Base-by-base conservation (phyloP, 2,888 invertebrate species). In the Physocephala rufipes region DNA sequence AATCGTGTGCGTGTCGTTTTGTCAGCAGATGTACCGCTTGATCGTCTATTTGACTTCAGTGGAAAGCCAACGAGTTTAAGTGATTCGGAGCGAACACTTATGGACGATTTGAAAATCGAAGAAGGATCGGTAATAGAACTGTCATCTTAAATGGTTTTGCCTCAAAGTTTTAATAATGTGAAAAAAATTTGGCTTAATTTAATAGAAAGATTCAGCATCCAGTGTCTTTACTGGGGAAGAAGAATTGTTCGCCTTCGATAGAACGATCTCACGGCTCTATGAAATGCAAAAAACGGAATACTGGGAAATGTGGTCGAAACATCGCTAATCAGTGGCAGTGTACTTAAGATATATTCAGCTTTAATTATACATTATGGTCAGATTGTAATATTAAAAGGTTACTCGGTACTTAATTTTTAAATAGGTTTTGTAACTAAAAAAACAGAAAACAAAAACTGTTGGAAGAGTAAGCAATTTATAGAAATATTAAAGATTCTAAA, bases 211-310 rank as follows among this genome's bases (percentile, higher is more conserved):
- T 80, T 91, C 93, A 24, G 90, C 90, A 75, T 93, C 96, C 3
- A 96, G 94, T 80, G 92, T 99, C 78, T 99, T 99, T 81, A 97
- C 97, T 0, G 99, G 99, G 0, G 96, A 96, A 85, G 99, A 99
- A 86, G 99, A 99, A 87, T 87, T 96, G 80, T 99, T 99, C 87
- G 99, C 99, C 0, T 97, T 94, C 83, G 96, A 97, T 80, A 89
- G 99, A 9, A 97, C 98, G 26, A 86, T 97, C 30, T 99, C 99
- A 0, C 89, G 99, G 75, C 89, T 99, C 47, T 91, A 92, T 76
- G 97, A 99, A 88, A 99, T 99, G 99, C 96, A 97, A 87, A 94
- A 95, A 0, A 90, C 92, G 69, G 93, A 94, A 76, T 99, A 99
- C 86, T 98, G 98, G 98, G 90, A 93, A 65, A 90, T 90, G 80